A percentile compares a stretch with the other conserved stretches of the same genome.
Conservation (phyloP, 2,888 invertebrate genomes). For the Didymodactylos carnosus region DNA sequence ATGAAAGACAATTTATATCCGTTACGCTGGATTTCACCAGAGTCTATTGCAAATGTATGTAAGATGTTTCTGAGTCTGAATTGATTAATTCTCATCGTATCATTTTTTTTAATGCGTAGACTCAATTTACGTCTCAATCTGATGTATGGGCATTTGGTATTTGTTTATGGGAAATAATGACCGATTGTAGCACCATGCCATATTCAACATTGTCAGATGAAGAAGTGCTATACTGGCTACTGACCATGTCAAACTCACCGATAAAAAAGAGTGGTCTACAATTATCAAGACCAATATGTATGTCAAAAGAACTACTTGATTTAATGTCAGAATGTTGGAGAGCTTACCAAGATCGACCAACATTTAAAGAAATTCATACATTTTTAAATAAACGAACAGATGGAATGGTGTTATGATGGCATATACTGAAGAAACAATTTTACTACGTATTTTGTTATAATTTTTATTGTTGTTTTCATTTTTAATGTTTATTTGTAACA, state of each 20-base stretch:
- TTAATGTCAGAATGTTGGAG: not conserved
- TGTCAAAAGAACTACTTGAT: not conserved
- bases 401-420: too few relatives aligned
- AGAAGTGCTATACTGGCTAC: not conserved
- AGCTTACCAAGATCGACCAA: not conserved
- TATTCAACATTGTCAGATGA: not conserved
- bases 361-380: not conserved
- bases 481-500: too few relatives aligned
- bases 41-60: constrained; percentile 62
- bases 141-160: not conserved
- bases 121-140: not conserved
- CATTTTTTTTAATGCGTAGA: not conserved
- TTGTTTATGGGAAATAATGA: not conserved
- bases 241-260: not conserved
- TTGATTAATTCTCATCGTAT: too few relatives aligned
- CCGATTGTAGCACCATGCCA: not conserved
- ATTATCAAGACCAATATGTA: not conserved
- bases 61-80: not conserved
- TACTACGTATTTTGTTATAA: too few relatives aligned
- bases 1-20: constrained; percentile 62
- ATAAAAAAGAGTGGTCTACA: not conserved
- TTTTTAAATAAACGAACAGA: not conserved
- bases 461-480: too few relatives aligned
- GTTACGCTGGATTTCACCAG: constrained; percentile 94
- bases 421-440: too few relatives aligned